Evolutionary conservation across 1,140 invertebrate species (phyloP), one percentile per base, ranked within the genome.

Genomic region (Venturia canescens): DNA sequence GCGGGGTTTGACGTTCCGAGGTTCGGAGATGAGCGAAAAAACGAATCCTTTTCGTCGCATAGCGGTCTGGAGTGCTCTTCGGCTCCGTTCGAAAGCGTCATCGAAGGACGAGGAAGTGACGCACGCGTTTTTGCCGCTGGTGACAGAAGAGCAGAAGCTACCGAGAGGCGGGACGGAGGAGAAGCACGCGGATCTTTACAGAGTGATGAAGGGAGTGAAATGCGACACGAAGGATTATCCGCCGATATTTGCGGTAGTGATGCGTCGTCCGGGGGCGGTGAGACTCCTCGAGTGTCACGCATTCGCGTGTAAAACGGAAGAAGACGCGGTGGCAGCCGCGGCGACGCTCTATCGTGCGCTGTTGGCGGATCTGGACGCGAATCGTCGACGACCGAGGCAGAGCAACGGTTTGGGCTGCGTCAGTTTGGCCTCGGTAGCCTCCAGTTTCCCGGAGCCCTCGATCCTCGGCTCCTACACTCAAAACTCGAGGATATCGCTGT

Each of bases 191-290:
- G 90, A 91, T 75, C 85, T 92, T 16, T 92, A 91, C 69, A 86
- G 91, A 34, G 89, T 88, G 26, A 91, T 91, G 89, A 86, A 86
- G 21, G 89, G 90, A 16, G 79, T 91, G 27, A 89, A 83, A 80
- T 92, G 86, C 57, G 89, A 88, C 50, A 90, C 81, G 1, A 90
- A 89, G 38, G 76, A 93, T 9, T 96, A 97, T 90, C 96, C 96
- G 0, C 97, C 97, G 0, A 94, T 98, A 86, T 98, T 98, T 89
- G 96, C 97, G 16, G 97, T 98, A 57, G 96, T 98, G 23, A 98
- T 98, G 96, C 93, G 96, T 83, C 95, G 96, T 84, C 94, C 95
- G 38, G 95, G 95, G 23, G 94, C 96, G 11, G 94, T 96, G 3
- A 95, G 95, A 86, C 93, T 96, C 80, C 91, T 98, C 69, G 96